These are phyloP conservation scores for Myoxocephalus aenaeus DNA, from an alignment of 2,797 vertebrate genomes.

Conservation along the genomic window DNA sequence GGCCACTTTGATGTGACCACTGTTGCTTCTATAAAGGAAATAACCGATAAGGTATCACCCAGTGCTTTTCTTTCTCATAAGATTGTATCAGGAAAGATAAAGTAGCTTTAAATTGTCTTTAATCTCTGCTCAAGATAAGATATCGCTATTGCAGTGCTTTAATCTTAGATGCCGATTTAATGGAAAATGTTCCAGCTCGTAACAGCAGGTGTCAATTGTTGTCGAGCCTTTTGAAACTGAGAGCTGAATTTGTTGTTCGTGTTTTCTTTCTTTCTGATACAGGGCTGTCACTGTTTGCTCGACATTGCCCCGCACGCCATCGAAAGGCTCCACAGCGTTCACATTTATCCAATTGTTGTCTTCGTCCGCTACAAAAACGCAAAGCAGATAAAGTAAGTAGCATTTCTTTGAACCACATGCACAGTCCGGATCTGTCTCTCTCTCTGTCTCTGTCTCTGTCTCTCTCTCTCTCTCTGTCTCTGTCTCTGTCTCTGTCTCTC, in stretches of 20 bases:
- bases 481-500: no score
- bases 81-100: conserved; percentile 40
- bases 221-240: background rate
- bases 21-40: conserved; percentile 97
- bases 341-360: conserved; percentile 97
- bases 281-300: conserved; percentile 98
- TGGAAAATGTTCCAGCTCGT: background rate
- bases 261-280: conserved; percentile 30
- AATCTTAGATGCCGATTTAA: conserved; percentile 15
- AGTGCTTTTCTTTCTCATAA: conserved; percentile 11
- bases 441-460: no score
- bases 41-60: conserved; percentile 91
- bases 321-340: conserved; percentile 94
- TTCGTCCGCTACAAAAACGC: conserved; percentile 99
- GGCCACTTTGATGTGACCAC: conserved; percentile 99
- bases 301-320: conserved; percentile 97
- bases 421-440: no score
- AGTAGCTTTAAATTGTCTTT: conserved; percentile 45
- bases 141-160: conserved; percentile 1
- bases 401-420: conserved; percentile 9
- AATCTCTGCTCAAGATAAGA: conserved; percentile 47
- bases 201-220: background rate
- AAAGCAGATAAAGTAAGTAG: conserved; percentile 97
- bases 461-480: no score
- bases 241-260: background rate